phyloP scores from a whole-genome alignment of 1,140 invertebrate species.

The Hyles euphorbiae region DNA sequence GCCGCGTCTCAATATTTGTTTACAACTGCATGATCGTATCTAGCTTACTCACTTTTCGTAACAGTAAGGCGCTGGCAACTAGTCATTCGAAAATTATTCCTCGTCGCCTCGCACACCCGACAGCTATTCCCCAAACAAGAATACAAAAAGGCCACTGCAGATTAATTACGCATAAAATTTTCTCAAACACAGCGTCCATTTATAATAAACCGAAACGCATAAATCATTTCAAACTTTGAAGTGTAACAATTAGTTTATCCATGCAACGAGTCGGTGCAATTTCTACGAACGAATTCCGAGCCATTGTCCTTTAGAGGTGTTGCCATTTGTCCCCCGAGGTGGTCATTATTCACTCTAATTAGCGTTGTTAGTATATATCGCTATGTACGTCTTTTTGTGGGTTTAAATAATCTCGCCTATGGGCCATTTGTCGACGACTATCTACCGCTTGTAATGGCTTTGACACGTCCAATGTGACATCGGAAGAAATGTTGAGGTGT shows the following conservation, averaged over 20 bases:
- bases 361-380: constrained; percentile 2
- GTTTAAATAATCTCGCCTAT: background rate
- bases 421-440: constrained; percentile 6
- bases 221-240: constrained; percentile 5
- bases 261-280: background rate
- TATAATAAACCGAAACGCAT: background rate
- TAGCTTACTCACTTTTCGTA: no score
- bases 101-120: no score
- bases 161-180: no score
- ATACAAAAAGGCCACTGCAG: no score
- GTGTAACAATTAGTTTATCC: constrained; percentile 2
- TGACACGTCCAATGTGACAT: no score
- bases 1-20: no score
- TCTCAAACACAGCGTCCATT: no score
- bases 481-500: no score
- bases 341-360: constrained; percentile 4
- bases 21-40: no score
- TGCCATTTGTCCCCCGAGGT: background rate
- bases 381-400: constrained; percentile 5
- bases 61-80: no score
- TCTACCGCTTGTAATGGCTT: background rate
- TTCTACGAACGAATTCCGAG: constrained; percentile 8
- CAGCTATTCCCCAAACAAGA: no score
- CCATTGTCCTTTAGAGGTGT: constrained; percentile 3
- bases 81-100: no score